Conservation (phyloP, 2,113 vertebrate genomes). For the Pygoscelis adeliae region DNA sequence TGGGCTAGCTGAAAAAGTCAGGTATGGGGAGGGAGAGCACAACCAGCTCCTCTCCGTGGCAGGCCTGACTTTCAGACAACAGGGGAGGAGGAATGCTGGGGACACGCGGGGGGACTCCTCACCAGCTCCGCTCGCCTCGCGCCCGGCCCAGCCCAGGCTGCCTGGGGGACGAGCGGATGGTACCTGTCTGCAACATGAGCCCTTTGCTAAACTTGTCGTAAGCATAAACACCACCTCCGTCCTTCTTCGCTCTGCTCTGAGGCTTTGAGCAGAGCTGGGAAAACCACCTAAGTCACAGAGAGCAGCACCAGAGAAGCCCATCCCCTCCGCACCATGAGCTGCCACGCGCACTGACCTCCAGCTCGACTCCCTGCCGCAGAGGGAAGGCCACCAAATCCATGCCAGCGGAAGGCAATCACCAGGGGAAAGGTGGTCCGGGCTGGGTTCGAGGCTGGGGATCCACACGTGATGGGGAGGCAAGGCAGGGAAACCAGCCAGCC, state of each 20-base stretch:
- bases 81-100: background rate
- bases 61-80: accelerated
- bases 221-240: accelerated
- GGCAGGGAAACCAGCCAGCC: background rate
- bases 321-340: accelerated
- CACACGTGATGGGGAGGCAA: background rate
- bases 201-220: background rate
- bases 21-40: background rate
- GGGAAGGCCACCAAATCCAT: background rate
- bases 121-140: background rate
- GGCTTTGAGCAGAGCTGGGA: background rate
- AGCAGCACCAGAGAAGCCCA: accelerated
- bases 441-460: background rate
- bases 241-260: accelerated
- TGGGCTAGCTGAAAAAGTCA: background rate
- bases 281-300: background rate
- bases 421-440: accelerated
- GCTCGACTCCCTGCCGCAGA: accelerated
- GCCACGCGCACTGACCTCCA: accelerated
- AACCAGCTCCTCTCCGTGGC: background rate
- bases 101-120: background rate
- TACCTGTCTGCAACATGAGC: accelerated
- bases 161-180: accelerated
- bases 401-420: background rate
- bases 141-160: background rate